Evolutionary conservation across 2,113 vertebrate genomes (phyloP).

Genomic region (Canis aureus): DNA sequence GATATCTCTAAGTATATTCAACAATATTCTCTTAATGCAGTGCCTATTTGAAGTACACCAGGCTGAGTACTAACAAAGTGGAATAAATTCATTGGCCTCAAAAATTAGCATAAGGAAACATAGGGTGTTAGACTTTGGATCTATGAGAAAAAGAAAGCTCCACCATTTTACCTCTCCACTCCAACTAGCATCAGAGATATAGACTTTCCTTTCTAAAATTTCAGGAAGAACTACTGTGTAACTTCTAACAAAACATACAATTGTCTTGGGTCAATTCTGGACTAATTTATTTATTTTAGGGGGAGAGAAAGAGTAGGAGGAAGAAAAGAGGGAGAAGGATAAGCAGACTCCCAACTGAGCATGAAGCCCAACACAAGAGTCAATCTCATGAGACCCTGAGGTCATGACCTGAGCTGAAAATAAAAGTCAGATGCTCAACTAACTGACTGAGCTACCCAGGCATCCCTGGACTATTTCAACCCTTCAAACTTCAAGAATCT

Average conservation of each 20-base stretch:
- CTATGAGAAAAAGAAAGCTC: background rate
- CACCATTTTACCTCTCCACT: background rate
- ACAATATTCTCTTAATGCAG: background rate
- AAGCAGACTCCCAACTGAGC: background rate
- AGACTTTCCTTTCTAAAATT: background rate
- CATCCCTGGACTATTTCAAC: background rate
- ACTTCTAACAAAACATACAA: conserved; percentile 24
- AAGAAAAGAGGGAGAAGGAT: background rate
- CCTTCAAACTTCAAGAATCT: conserved; percentile 21
- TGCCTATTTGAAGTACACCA: background rate
- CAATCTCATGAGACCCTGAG: background rate
- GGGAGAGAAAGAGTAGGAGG: background rate
- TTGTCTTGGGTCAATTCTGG: conserved; percentile 14
- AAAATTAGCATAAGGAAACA: background rate
- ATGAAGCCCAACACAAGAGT: background rate
- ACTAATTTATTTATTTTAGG: background rate
- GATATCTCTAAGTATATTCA: background rate
- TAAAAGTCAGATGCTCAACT: background rate
- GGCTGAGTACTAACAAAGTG: background rate
- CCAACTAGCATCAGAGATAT: background rate
- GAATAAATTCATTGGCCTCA: background rate
- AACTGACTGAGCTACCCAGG: background rate
- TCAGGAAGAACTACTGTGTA: background rate
- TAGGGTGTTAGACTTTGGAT: background rate
- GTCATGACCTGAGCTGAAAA: background rate